Percentiles rank a stretch among this genome's conserved stretches.
Evolutionary conservation across 2,113 vertebrate species (phyloP).

Genomic region (Actenoides hombroni): DNA sequence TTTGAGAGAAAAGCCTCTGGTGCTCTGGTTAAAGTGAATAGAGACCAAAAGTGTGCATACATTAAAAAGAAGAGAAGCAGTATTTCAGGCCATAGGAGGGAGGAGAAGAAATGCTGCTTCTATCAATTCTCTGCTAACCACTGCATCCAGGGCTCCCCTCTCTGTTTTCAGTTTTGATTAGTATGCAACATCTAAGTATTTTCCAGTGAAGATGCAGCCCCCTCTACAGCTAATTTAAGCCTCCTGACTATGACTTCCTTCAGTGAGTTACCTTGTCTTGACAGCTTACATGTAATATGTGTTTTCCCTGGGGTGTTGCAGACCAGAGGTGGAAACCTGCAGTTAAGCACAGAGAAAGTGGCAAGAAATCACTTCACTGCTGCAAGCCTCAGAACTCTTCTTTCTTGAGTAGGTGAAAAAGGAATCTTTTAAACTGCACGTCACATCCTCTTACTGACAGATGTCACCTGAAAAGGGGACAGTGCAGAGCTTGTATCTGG

Average conservation of each 20-base stretch:
- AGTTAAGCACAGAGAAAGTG: slow-evolving; percentile 15
- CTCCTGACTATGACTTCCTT: slow-evolving; percentile 24
- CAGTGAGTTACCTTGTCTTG: slow-evolving; percentile 33
- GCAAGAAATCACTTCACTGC: background rate
- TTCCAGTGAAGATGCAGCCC: slow-evolving; percentile 2
- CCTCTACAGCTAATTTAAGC: slow-evolving; percentile 5
- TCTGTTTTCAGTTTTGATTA: background rate
- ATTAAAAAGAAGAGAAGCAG: background rate
- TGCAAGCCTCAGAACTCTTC: background rate
- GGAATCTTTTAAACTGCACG: slow-evolving; percentile 24
- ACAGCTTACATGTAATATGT: slow-evolving; percentile 16
- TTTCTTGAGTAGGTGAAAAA: background rate
- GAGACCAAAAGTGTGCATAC: background rate
- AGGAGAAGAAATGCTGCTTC: background rate
- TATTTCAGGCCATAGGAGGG: background rate
- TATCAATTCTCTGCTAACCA: background rate
- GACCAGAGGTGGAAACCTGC: slow-evolving; percentile 37
- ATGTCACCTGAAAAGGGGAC: background rate
- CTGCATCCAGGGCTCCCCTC: background rate
- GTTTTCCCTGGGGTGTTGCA: slow-evolving; percentile 40
- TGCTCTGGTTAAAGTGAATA: background rate
- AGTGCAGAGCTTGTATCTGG: background rate
- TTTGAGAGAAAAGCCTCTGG: background rate
- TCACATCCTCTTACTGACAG: background rate
- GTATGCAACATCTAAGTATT: background rate